A percentile compares a stretch with the other conserved stretches of the same genome.
These are phyloP conservation scores for Enteromius trimaculatus DNA, from an alignment of 2,797 vertebrate species.

Conservation along the genomic window DNA sequence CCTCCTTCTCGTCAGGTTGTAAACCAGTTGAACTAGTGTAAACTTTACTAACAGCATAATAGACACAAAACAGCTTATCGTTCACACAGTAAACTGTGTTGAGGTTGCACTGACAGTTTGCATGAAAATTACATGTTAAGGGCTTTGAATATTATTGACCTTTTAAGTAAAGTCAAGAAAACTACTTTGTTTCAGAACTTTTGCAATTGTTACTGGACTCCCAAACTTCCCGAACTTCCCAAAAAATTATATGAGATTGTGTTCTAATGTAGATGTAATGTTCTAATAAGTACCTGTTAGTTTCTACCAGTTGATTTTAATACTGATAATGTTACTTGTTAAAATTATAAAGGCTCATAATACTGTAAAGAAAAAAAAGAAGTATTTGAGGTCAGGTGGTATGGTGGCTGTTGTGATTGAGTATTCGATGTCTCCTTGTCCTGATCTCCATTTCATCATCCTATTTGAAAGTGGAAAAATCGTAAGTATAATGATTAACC, in stretches of 20 bases:
- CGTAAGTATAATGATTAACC: background rate
- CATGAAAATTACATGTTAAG: background rate
- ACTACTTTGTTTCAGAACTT: background rate
- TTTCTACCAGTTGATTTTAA: background rate
- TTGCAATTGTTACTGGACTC: background rate
- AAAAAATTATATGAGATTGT: background rate
- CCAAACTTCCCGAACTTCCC: no score
- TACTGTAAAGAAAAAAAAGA: background rate
- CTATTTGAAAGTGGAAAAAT: conserved; percentile 30
- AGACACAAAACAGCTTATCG: conserved; percentile 1
- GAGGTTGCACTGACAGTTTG: conserved; percentile 26
- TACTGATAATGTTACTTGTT: conserved; percentile 17
- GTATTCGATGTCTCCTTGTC: conserved; percentile 18
- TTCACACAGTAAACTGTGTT: conserved; percentile 23
- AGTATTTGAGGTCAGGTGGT: conserved; percentile 26
- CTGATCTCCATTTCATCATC: conserved; percentile 52
- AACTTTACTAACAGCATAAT: background rate
- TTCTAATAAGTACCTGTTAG: background rate
- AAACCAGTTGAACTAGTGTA: background rate
- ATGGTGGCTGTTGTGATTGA: conserved; percentile 22
- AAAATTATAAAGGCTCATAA: background rate
- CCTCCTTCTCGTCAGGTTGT: background rate
- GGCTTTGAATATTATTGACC: background rate
- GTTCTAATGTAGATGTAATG: background rate
- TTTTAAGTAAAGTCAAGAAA: background rate